Evolutionary conservation across 2,888 invertebrate species (phyloP), one percentile per base, ranked within the genome.

Genomic region (Dolichopus griseipennis): DNA sequence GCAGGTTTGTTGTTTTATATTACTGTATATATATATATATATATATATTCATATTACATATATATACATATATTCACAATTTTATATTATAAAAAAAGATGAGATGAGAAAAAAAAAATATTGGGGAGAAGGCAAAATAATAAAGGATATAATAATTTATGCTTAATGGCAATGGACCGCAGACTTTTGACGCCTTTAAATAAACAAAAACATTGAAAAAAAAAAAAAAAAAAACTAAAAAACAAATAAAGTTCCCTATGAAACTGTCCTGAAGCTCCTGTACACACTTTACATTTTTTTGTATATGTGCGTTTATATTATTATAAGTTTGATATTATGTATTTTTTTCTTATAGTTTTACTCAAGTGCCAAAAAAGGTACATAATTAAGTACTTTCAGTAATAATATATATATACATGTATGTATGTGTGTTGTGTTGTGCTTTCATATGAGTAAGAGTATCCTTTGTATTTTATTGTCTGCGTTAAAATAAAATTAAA

Each of bases 141-240:
- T 18, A 18, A n/a, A 52, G n/a, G n/a, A 52, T 52, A 52, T n/a
- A 62, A 63, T 63, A 63, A 63, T 63, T 63, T 63, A 63, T 63
- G 27, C 63, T 63, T 63, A 63, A 63, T 63, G 63, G 63, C 52
- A 15, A 63, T 63, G 27, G 63, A 63, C 63, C 63, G 63, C 63
- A 63, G 63, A 63, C 63, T 63, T 63, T 63, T 63, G 63, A 63
- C 63, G 63, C 63, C 63, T 27, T 63, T 63, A 27, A 27, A 61
- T 18, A 52, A 52, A 52, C 52, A 52, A 52, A n/a, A 34, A 52
- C 6, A 52, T 52, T 52, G 52, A 52, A 37, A 37, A 37, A 10
- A 2, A 7, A 37, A 37, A 7, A 37, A 37, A 7, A 37, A 37
- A n/a, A 41, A 9, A 41, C n/a, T n/a, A 15, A 12, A 41, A 41